A percentile compares a stretch with the other conserved stretches of the same genome.
phyloP scores from a whole-genome alignment of 1,140 invertebrate genomes.

The Drosophila sechellia region DNA sequence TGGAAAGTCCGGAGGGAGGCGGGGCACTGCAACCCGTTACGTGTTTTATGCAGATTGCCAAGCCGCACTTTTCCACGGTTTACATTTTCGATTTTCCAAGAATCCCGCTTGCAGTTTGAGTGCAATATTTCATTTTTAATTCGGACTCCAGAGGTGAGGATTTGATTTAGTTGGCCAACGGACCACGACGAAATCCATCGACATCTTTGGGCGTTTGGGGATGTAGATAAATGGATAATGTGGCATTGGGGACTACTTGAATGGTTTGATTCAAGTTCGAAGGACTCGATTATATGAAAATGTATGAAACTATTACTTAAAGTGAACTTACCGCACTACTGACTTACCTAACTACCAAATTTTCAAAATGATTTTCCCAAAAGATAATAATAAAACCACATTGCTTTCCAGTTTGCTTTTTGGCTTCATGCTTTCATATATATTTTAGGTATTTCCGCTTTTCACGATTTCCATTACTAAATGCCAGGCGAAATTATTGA shows the following conservation, averaged over 20 bases:
- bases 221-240: background rate
- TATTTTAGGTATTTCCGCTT: conserved; percentile 55
- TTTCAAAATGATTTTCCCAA: too few relatives aligned
- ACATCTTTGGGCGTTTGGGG: background rate
- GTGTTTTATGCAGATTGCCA: conserved; percentile 76
- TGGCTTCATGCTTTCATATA: conserved; percentile 65
- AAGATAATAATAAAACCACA: conserved; percentile 1
- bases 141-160: conserved; percentile 59
- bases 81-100: conserved; percentile 68
- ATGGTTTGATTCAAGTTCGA: conserved; percentile 4
- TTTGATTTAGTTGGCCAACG: conserved; percentile 61
- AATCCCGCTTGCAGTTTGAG: conserved; percentile 23
- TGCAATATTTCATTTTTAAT: conserved; percentile 75
- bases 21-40: conserved; percentile 54
- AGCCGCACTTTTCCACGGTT: conserved; percentile 49
- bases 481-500: conserved; percentile 77
- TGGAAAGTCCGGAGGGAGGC: background rate
- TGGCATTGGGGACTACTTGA: background rate
- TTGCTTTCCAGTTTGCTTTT: conserved; percentile 21
- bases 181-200: conserved; percentile 21
- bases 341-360: background rate
- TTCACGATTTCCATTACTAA: conserved; percentile 56
- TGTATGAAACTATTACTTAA: too few relatives aligned
- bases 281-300: background rate
- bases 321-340: background rate